Base-by-base conservation (phyloP, 2,113 vertebrate genomes). In the Perccottus glenii region DNA sequence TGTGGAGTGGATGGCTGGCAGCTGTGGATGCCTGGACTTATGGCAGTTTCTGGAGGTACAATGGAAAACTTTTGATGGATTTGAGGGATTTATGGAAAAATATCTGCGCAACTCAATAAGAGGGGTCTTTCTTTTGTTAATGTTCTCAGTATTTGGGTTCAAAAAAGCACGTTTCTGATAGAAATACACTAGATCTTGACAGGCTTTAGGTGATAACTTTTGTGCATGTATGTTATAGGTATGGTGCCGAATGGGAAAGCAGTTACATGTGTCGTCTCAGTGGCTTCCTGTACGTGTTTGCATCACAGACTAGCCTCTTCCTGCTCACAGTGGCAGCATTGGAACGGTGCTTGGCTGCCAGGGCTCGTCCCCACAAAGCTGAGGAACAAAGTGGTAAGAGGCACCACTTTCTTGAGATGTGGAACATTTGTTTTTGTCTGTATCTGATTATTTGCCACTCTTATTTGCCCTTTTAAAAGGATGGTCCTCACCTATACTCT, bases 251-350 rank as follows among this genome's bases (percentile, higher is more conserved):
- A 74, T 98, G 96, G 96, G 95, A 98, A 87, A 94, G 91, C 77
- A 96, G 96, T 67, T 75, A 83, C 6, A 94, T 95, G 27, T 98
- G 96, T 85, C 93, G 90, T 45, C 57, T 94, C 45, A 92, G 94
- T 3, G 94, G 95, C 0, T 93, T 97, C 81, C 79, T 97, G 80
- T 94, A 92, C 7, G 91, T 96, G 55, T 97, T 96, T 75, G 92
- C 96, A 3, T 94, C 94, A 0, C 95, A 98, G 70, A 93, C 93
- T 6, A 93, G 94, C 11, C 88, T 98, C 73, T 97, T 98, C 86
- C 89, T 98, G 78, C 92, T 98, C 36, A 97, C 96, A 0, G 64
- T 92, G 19, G 93, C 95, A 3, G 93, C 94, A 0, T 90, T 97
- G n/a, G 95, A 98, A 73, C 93, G 95, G 19, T 81, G 78, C 15